Base-by-base conservation (phyloP, 2,888 invertebrate species). In the Molanna angustata region DNA sequence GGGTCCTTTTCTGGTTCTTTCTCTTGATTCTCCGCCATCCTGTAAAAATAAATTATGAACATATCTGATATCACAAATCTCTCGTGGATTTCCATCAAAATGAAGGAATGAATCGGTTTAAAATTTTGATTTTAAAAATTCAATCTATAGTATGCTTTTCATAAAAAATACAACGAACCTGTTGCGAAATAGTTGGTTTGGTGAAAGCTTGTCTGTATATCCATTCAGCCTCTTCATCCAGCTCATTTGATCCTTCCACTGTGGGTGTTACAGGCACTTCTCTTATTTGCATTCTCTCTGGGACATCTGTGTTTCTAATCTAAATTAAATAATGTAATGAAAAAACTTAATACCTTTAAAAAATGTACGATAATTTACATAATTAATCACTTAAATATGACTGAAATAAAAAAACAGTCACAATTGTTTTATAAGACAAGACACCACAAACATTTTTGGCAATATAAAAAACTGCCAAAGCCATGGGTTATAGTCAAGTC, bases 191-290 rank as follows among this genome's bases (percentile, higher is more conserved):
- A 0, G 90, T 81, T 1, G 87, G 82, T 61, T 88, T 89, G 61
- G 86, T 82, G 74, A 98, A 98, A 0, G 94, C 96, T 67, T 91
- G 90, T 62, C 90, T 90, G 69, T 93, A 95, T 60, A 99, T 96
- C 99, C 99, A 99, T 63, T 94, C 90, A 0, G 98, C 91, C 69
- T 99, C 99, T 49, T 92, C 89, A 47, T 94, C 90, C 33, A 98
- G 67, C 68, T 99, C 98, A 0, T 84, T 84, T 11, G 90, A 90
- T 54, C 87, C 89, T 64, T 92, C 90, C 0, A 85, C 80, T 0
- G 90, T 90, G 0, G 90, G 71, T 0, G 88, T 89, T 2, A 96
- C 86, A 0, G 94, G 94, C 35, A 94, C 85, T 63, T 88, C 86
- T 1, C 97, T 83, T 48, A 95, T 75, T 73, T 95, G 90, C 86